Percentiles rank a stretch among this genome's conserved stretches.
These are phyloP conservation scores for Anolis carolinensis DNA, from an alignment of 2,113 vertebrate genomes.

Conservation along the genomic window DNA sequence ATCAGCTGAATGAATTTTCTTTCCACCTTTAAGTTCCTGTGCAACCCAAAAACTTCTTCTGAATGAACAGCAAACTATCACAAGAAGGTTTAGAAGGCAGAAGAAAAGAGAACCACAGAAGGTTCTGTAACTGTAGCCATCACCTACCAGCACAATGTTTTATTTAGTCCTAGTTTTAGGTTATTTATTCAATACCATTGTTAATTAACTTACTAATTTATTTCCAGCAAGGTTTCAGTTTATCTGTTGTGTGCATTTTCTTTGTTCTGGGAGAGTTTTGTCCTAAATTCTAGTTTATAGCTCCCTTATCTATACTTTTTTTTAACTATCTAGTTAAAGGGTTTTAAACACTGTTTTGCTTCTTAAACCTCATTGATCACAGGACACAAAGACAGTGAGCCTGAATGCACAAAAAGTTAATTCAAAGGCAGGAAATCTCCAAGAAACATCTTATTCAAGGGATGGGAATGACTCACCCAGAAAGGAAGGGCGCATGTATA, in stretches of 20 bases:
- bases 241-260: not conserved
- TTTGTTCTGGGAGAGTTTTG: not conserved
- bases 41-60: no score
- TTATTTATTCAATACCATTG: not conserved
- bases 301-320: not conserved
- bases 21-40: no score
- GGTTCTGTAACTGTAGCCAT: not conserved
- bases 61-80: no score
- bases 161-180: not conserved
- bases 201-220: not conserved
- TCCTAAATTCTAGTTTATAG: not conserved
- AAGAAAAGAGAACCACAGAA: no score
- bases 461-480: constrained; percentile 49
- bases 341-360: not conserved
- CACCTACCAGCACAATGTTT: not conserved
- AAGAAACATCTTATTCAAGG: constrained; percentile 43
- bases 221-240: not conserved
- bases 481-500: constrained; percentile 32
- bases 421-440: not conserved
- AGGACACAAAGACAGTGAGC: not conserved
- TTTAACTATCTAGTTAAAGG: not conserved
- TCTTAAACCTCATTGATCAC: not conserved
- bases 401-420: not conserved
- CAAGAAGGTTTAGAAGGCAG: no score
- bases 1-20: no score